phyloP scores from a whole-genome alignment of 2,797 vertebrate species.

The Aphelocoma californica region DNA sequence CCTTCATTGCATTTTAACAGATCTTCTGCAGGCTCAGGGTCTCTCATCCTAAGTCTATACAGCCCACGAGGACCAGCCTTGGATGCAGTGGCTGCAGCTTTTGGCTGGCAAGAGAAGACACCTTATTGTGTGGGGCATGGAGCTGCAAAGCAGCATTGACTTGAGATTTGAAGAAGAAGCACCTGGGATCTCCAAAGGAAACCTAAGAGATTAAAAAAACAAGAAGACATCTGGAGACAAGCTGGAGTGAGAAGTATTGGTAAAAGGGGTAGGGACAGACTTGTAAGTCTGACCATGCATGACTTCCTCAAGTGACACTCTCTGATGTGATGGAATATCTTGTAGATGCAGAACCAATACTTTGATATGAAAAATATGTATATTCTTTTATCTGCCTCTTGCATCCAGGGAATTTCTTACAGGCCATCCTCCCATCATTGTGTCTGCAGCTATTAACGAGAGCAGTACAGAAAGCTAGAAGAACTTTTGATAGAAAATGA shows the following conservation, averaged over 20 bases:
- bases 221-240: neutral
- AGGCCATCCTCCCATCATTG: neutral
- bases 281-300: neutral
- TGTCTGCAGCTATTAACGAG: neutral
- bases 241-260: neutral
- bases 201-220: neutral
- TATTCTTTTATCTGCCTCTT: neutral
- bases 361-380: neutral
- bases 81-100: neutral
- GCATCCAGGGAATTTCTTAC: neutral
- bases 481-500: neutral
- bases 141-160: neutral
- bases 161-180: neutral
- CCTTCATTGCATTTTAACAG: neutral
- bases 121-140: fast-evolving
- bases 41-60: neutral
- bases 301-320: neutral
- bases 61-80: neutral
- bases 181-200: neutral
- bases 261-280: fast-evolving
- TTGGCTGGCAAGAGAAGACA: neutral
- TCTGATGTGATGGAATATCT: fast-evolving
- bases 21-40: neutral
- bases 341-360: neutral
- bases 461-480: neutral